Evolutionary conservation across 2,797 vertebrate genomes (phyloP).

Genomic region (Lacerta bilineata): DNA sequence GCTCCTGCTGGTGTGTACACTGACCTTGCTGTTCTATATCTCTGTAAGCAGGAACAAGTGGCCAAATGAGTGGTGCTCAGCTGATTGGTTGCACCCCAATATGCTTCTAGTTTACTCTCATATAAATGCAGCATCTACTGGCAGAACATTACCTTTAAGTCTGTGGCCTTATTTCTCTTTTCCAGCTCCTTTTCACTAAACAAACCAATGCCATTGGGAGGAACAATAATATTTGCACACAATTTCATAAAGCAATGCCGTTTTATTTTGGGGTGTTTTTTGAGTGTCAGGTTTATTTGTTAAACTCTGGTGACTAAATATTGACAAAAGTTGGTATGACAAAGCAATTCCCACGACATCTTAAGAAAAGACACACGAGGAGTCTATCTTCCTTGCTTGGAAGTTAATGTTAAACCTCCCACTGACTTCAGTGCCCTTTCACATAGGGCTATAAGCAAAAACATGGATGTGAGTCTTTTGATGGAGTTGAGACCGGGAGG

Average conservation of each 20-base stretch:
- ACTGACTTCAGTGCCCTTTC: slow-evolving; percentile 33
- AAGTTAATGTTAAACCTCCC: slow-evolving; percentile 29
- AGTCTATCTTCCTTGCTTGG: slow-evolving; percentile 43
- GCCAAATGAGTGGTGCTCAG: too few species aligned
- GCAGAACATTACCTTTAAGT: neutral
- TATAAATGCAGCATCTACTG: neutral
- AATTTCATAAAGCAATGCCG: slow-evolving; percentile 24
- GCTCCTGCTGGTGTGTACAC: too few species aligned
- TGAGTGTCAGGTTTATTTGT: slow-evolving; percentile 34
- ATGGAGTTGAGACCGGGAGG: slow-evolving; percentile 28
- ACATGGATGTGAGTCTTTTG: neutral
- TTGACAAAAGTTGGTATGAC: slow-evolving; percentile 10
- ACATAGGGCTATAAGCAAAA: slow-evolving; percentile 25
- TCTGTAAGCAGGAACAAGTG: too few species aligned
- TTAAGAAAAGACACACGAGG: neutral
- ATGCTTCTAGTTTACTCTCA: neutral
- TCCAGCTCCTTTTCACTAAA: neutral
- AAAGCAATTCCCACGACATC: slow-evolving; percentile 34
- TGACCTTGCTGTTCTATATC: too few species aligned
- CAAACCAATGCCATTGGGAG: neutral
- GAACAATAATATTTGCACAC: neutral
- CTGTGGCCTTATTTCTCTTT: neutral
- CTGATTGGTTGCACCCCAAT: neutral
- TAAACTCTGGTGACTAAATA: slow-evolving; percentile 27
- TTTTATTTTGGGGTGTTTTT: neutral